phyloP scores from a whole-genome alignment of 2,797 vertebrate genomes.

The Pangasius larnaudii region DNA sequence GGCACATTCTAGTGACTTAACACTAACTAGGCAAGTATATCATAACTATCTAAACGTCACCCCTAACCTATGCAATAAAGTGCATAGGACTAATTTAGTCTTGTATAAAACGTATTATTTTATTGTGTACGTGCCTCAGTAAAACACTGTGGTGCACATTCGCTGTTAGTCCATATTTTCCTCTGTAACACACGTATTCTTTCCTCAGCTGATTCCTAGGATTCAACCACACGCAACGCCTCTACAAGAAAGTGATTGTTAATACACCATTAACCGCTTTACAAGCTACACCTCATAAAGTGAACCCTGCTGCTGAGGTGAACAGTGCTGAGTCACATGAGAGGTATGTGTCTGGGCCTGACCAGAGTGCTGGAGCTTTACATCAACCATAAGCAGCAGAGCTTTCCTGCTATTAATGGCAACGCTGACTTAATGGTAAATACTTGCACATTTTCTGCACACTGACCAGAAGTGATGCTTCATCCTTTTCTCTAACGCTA shows the following conservation, averaged over 20 bases:
- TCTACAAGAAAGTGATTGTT: slow-evolving; percentile 77
- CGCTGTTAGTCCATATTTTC: slow-evolving; percentile 51
- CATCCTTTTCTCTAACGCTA: neutral
- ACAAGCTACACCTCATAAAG: slow-evolving; percentile 78
- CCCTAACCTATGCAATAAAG: neutral
- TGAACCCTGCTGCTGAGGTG: slow-evolving; percentile 70
- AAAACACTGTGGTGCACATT: slow-evolving; percentile 15
- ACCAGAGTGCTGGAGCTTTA: slow-evolving; percentile 45
- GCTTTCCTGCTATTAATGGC: slow-evolving; percentile 22
- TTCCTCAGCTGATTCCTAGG: slow-evolving; percentile 25
- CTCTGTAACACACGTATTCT: slow-evolving; percentile 55
- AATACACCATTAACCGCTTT: slow-evolving; percentile 77
- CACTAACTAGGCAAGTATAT: neutral
- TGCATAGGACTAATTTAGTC: neutral
- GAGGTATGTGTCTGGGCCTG: slow-evolving; percentile 70
- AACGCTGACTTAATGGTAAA: slow-evolving; percentile 3
- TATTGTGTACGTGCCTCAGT: neutral
- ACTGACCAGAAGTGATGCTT: slow-evolving; percentile 14
- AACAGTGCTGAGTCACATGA: slow-evolving; percentile 71
- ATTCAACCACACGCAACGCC: slow-evolving; percentile 70
- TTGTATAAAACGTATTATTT: neutral
- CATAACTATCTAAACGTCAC: neutral
- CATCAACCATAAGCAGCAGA: slow-evolving; percentile 33
- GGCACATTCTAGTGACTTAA: neutral
- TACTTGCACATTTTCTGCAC: neutral